Conservation (phyloP, 2,888 invertebrate species). For the Drosophila mulleri region DNA sequence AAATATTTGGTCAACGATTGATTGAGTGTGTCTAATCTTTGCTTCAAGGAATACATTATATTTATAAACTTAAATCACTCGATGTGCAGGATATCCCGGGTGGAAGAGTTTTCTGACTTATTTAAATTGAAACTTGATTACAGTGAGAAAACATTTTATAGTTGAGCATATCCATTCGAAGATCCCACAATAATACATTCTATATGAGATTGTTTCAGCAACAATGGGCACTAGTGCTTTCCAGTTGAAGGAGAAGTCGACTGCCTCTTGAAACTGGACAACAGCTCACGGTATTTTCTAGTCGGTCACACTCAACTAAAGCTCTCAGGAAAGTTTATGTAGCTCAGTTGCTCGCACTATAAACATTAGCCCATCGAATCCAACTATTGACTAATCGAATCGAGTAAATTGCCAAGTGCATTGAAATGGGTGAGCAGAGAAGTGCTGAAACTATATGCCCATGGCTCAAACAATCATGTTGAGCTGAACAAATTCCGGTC, state of each 20-base stretch:
- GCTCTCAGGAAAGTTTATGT: not conserved
- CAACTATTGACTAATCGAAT: not conserved
- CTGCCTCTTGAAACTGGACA: not conserved
- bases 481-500: not conserved
- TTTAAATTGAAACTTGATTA: not conserved
- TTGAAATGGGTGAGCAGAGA: not conserved
- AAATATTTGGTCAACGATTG: too few relatives aligned
- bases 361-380: not conserved
- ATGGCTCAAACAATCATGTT: not conserved
- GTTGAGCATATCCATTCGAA: not conserved
- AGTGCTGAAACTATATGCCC: constrained; percentile 3
- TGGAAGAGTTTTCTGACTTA: too few relatives aligned
- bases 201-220: not conserved
- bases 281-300: not conserved
- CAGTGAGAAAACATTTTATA: not conserved
- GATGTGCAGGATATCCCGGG: too few relatives aligned
- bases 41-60: too few relatives aligned
- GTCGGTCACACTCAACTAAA: not conserved
- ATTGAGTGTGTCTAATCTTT: too few relatives aligned
- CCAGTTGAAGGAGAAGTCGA: not conserved
- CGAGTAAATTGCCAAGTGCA: not conserved
- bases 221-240: not conserved
- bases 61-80: too few relatives aligned
- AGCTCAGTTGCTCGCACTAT: not conserved
- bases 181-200: not conserved